These are phyloP conservation scores for Melanargia galathea DNA, from an alignment of 2,888 invertebrate species.

Conservation along the genomic window DNA sequence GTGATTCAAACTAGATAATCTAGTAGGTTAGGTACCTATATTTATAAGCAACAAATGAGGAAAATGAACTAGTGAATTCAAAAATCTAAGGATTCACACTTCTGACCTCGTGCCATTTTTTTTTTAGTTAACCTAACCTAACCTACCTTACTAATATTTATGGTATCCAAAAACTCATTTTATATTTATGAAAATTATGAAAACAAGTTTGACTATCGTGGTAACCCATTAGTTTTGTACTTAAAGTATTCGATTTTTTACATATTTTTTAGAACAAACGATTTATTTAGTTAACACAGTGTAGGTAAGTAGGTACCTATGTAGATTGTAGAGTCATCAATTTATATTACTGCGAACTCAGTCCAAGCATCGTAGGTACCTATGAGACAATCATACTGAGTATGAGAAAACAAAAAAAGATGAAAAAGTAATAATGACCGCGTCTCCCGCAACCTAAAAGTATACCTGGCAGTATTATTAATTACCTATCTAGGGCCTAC, in stretches of 20 bases:
- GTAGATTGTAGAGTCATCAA: not conserved
- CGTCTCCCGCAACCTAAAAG: too few relatives aligned
- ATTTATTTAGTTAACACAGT: not conserved
- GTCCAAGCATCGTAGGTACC: not conserved
- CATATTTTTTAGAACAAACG: not conserved
- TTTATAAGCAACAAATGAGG: not conserved
- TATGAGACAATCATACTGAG: not conserved
- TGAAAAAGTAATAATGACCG: too few relatives aligned
- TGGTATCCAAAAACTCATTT: not conserved
- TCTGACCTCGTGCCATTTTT: constrained; percentile 21
- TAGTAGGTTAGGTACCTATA: not conserved
- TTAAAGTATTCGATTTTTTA: too few relatives aligned
- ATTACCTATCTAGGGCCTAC: too few relatives aligned
- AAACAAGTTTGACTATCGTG: constrained; percentile 15
- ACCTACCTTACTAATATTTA: not conserved
- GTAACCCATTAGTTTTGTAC: constrained; percentile 8
- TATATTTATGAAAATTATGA: not conserved
- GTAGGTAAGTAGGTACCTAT: not conserved
- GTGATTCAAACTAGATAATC: not conserved
- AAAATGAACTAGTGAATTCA: not conserved
- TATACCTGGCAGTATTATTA: too few relatives aligned
- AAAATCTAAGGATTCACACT: not conserved
- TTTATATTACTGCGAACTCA: not conserved
- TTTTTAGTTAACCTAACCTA: too few relatives aligned
- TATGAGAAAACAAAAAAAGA: too few relatives aligned